phyloP scores from a whole-genome alignment of 2,797 vertebrate species.

The Sardinella longiceps region DNA sequence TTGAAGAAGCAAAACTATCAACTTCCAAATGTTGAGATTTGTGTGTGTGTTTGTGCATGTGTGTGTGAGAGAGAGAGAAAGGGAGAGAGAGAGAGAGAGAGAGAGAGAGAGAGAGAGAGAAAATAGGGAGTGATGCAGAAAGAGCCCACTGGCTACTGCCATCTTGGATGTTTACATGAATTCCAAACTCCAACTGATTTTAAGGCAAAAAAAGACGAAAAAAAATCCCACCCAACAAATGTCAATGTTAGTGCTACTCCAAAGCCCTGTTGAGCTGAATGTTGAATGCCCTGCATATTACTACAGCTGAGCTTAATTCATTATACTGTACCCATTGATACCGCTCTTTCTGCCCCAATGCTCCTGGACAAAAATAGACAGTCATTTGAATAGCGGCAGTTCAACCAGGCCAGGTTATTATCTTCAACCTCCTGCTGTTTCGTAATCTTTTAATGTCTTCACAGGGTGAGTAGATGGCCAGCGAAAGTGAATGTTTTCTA shows the following conservation, averaged over 20 bases:
- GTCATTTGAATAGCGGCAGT: constrained; percentile 58
- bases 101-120: not conserved
- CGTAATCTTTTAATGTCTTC: constrained; percentile 60
- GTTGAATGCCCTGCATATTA: constrained; percentile 35
- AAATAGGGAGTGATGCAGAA: not conserved
- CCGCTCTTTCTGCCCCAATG: constrained; percentile 68
- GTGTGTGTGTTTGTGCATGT: too few relatives aligned
- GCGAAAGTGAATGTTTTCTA: constrained; percentile 53
- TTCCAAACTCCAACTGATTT: not conserved
- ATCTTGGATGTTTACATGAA: not conserved
- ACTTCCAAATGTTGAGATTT: too few relatives aligned
- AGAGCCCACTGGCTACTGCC: not conserved
- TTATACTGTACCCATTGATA: constrained; percentile 67
- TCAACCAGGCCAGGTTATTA: constrained; percentile 69
- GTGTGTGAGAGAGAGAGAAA: too few relatives aligned
- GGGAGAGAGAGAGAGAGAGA: too few relatives aligned
- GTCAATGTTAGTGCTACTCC: constrained; percentile 57
- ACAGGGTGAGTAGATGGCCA: constrained; percentile 54
- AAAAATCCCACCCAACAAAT: constrained; percentile 17
- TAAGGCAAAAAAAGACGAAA: not conserved
- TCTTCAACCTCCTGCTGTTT: constrained; percentile 58
- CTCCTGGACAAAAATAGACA: constrained; percentile 69
- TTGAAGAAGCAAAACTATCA: not conserved
- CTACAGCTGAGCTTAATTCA: constrained; percentile 58
- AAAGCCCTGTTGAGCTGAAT: constrained; percentile 21